Conservation (phyloP, 2,113 vertebrate genomes). For the Heteronetta atricapilla region DNA sequence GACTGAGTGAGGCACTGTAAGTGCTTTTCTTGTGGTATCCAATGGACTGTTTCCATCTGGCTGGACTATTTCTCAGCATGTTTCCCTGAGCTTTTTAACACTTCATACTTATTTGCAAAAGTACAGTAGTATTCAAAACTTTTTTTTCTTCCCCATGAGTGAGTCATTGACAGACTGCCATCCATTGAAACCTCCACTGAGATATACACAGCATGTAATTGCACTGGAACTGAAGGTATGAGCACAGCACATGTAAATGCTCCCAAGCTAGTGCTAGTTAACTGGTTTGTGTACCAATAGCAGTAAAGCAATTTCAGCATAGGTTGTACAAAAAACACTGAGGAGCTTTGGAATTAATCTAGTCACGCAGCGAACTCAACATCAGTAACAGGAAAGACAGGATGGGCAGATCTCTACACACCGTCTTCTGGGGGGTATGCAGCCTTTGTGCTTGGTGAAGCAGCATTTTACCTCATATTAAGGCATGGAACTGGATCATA, state of each 20-base stretch:
- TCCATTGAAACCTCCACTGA: neutral
- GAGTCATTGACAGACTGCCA: neutral
- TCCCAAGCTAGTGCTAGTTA: neutral
- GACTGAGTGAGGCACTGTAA: neutral
- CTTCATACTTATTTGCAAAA: neutral
- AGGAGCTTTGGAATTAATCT: neutral
- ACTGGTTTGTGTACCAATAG: neutral
- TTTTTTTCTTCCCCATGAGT: neutral
- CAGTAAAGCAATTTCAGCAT: neutral
- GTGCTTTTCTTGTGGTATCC: neutral
- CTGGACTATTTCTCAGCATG: neutral
- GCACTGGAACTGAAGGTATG: neutral
- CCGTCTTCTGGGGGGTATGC: accelerated
- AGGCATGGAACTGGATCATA: neutral
- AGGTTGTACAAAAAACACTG: neutral
- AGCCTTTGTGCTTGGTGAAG: neutral
- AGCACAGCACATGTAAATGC: neutral
- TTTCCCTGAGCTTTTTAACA: neutral
- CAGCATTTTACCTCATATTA: neutral
- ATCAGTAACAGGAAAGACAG: neutral
- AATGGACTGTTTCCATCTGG: neutral
- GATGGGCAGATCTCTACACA: accelerated
- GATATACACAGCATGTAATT: neutral
- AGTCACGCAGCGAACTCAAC: accelerated
- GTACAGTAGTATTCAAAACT: neutral